These are phyloP conservation scores for Lepisosteus oculatus DNA, from an alignment of 2,113 vertebrate species.

Conservation along the genomic window DNA sequence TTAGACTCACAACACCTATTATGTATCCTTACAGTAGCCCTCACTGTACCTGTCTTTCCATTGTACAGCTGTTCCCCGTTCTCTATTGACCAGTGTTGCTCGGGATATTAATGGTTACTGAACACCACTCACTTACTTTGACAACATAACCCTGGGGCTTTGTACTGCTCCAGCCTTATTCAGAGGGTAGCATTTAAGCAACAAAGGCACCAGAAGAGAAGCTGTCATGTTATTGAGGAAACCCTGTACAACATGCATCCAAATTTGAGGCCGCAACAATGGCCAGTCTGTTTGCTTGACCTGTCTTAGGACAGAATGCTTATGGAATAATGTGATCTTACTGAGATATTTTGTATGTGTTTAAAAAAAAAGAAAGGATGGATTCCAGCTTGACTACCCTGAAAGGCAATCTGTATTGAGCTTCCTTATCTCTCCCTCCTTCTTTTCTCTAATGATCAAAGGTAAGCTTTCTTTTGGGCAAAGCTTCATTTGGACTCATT, in stretches of 20 bases:
- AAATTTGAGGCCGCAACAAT: constrained; percentile 57
- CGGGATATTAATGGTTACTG: constrained; percentile 34
- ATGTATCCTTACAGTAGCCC: too few relatives aligned
- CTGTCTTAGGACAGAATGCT: constrained; percentile 56
- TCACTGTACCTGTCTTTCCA: constrained; percentile 38
- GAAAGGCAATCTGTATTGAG: constrained; percentile 34
- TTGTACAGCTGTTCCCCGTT: constrained; percentile 61
- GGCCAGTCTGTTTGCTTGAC: constrained; percentile 60
- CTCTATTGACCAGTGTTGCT: constrained; percentile 42
- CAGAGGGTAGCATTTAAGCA: constrained; percentile 38
- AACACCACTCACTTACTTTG: constrained; percentile 34
- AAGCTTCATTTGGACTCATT: constrained; percentile 32
- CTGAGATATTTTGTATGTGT: constrained; percentile 59
- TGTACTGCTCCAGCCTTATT: constrained; percentile 37
- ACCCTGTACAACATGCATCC: constrained; percentile 37
- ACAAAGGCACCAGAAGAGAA: constrained; percentile 44
- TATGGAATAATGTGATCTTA: constrained; percentile 63
- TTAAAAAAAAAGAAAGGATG: constrained; percentile 39
- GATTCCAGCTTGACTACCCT: constrained; percentile 31
- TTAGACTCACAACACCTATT: too few relatives aligned
- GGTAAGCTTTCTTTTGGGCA: constrained; percentile 38
- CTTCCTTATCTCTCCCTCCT: constrained; percentile 16
- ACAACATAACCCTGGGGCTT: constrained; percentile 27
- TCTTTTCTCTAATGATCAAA: constrained; percentile 64
- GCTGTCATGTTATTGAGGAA: constrained; percentile 53